Conservation (phyloP, 2,113 vertebrate genomes). For the Vulpes ferrilata region DNA sequence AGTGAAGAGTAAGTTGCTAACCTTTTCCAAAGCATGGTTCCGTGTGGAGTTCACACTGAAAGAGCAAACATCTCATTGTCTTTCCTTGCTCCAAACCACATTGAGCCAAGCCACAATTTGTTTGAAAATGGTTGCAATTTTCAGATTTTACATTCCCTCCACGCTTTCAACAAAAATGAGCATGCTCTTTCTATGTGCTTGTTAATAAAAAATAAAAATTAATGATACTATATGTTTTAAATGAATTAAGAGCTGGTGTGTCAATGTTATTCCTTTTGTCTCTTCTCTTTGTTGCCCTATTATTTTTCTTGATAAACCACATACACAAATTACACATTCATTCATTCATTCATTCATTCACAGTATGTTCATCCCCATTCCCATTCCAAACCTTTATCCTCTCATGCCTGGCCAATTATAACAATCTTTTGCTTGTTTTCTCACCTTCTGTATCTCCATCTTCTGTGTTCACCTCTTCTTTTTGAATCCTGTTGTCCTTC, state of each 20-base stretch:
- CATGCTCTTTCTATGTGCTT: not conserved
- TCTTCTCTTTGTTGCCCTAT: not conserved
- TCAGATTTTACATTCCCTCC: not conserved
- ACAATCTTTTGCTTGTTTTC: not conserved
- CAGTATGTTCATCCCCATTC: not conserved
- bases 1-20: not conserved
- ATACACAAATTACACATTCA: not conserved
- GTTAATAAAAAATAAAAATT: not conserved
- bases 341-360: not conserved
- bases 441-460: not conserved
- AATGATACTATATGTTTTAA: not conserved
- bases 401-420: not conserved
- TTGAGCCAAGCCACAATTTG: not conserved
- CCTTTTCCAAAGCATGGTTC: not conserved
- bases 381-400: not conserved
- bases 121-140: not conserved
- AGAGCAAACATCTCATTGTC: not conserved
- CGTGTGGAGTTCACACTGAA: not conserved
- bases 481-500: not conserved
- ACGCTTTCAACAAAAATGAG: not conserved
- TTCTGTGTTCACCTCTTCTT: not conserved
- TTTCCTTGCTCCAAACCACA: not conserved
- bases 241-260: not conserved
- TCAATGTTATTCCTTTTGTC: not conserved
- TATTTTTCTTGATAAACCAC: not conserved